Base-by-base conservation (phyloP, 1,140 invertebrate species). In the Trachymyrmex septentrionalis region DNA sequence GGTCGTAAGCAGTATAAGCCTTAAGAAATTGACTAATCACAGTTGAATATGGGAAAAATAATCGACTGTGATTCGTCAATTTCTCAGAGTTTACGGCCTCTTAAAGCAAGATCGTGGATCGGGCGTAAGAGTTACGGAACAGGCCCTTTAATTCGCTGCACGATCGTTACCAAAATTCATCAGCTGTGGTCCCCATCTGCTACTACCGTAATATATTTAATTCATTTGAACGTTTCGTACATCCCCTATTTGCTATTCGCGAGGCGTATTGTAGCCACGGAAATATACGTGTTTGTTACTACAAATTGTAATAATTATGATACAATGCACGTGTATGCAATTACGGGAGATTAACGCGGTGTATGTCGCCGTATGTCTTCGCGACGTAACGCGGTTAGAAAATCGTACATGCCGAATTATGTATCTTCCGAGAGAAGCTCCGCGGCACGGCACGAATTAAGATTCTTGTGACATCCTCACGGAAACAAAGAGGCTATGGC, bases 361-460 rank as follows among this genome's bases (percentile, higher is more conserved):
- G 16, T 19, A 61, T 44, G 57, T 77, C 38, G 34, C 57, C 53
- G 24, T n/a, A 6, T 44, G 24, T 1, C 19, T 14, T 34, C 12
- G 38, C 38, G 59, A 78, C 16, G n/a, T 67, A 38, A 27, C 12
- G 67, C 67, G 38, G 5, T 19, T 66, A 24, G 19, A 66, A 21
- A 66, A 66, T 53, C n/a, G 3, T 14, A 21, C 12, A 50, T 34
- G 19, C 19, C 61, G 44, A 78, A 66, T 78, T 78, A n/a, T n/a
- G n/a, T n/a, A 78, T 78, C 59, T 66, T 48, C 76, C 19, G 59
- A 6, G 24, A 14, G 66, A 78, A 27, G 27, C 27, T 30, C 38
- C n/a, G 59, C 48, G 76, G 38, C 72, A 57, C 12, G 12, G 19
- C 76, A 21, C 24, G 61, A 66, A 66, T 66, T 78, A 78, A 78